Percentiles rank a stretch among this genome's conserved stretches.
phyloP scores from a whole-genome alignment of 2,888 invertebrate genomes.

The Frankliniella fusca region DNA sequence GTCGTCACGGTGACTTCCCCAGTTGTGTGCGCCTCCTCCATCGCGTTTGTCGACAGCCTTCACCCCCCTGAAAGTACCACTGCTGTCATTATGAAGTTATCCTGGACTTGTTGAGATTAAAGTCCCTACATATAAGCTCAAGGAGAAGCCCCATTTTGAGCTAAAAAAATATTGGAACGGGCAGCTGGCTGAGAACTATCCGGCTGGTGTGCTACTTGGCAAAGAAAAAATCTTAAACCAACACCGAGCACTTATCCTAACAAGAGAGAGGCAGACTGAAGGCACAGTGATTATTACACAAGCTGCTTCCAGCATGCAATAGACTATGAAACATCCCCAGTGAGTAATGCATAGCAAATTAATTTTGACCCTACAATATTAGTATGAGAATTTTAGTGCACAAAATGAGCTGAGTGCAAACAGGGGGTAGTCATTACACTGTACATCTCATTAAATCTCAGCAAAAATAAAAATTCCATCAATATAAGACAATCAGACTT shows the following conservation, averaged over 20 bases:
- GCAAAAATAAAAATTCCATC: neutral
- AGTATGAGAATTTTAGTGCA: neutral
- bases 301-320: neutral
- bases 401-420: no score
- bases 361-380: neutral
- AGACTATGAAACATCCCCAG: neutral
- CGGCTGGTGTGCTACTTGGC: neutral
- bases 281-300: neutral
- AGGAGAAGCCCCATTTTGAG: no score
- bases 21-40: conserved; percentile 91
- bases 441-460: no score
- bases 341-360: neutral
- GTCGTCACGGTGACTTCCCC: conserved; percentile 91
- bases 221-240: neutral
- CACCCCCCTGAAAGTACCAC: conserved; percentile 65
- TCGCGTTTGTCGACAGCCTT: conserved; percentile 92
- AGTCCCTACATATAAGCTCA: neutral
- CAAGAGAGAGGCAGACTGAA: neutral
- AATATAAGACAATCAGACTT: neutral
- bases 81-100: conserved; percentile 48
- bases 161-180: no score
- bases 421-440: no score
- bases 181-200: no score
- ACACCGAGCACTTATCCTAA: neutral
- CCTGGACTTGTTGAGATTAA: neutral